These are phyloP conservation scores for Dromococcyx pavoninus DNA, from an alignment of 2,797 vertebrate genomes.

Conservation along the genomic window DNA sequence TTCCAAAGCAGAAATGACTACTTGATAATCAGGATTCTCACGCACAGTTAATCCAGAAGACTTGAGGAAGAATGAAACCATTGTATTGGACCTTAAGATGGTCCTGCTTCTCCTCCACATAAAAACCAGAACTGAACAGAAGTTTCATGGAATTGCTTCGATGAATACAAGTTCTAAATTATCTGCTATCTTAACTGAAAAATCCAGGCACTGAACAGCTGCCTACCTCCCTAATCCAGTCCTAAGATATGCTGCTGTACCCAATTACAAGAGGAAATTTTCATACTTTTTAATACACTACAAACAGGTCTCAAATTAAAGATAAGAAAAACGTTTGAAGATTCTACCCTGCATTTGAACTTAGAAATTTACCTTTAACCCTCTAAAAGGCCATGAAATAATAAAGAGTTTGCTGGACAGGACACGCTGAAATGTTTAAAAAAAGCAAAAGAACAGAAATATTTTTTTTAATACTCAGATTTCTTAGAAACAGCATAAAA, in stretches of 20 bases:
- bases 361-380: not conserved
- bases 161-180: not conserved
- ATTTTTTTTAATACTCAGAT: not conserved
- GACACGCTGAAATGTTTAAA: slow-evolving; percentile 35
- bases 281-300: not conserved
- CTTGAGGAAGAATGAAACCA: slow-evolving; percentile 15
- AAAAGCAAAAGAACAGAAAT: slow-evolving; percentile 37
- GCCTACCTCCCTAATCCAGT: not conserved
- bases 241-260: not conserved
- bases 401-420: not conserved
- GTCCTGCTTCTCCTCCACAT: not conserved
- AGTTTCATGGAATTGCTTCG: not conserved
- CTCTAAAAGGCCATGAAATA: slow-evolving; percentile 29
- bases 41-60: slow-evolving; percentile 3
- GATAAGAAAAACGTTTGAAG: not conserved
- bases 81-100: not conserved
- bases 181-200: not conserved
- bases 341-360: not conserved
- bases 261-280: not conserved
- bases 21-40: slow-evolving; percentile 11
- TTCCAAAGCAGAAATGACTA: slow-evolving; percentile 40
- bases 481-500: slow-evolving; percentile 55
- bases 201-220: not conserved
- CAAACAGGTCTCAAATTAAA: not conserved
- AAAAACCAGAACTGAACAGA: not conserved